Evolutionary conservation across 2,797 vertebrate species (phyloP), one percentile per base, ranked within the genome.

Genomic region (Lophotriccus pileatus): DNA sequence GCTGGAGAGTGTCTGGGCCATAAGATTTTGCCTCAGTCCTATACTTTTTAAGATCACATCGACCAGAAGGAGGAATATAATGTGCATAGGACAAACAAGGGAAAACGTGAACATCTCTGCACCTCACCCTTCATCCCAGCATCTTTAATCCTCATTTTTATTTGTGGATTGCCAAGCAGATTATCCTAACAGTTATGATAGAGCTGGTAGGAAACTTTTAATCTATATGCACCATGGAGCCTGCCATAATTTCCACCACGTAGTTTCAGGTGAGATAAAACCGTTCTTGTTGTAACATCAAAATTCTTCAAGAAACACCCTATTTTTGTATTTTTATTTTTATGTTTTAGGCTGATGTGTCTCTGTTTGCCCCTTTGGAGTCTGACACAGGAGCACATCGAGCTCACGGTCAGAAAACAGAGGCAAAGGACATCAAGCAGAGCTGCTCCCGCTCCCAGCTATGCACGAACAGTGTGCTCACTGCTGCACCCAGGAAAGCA

Each of bases 401-500:
- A 41, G 73, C 25, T 89, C 37, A n/a, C 1, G 1, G 44, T 49
- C 27, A 46, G 82, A 32, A 74, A 77, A 19, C 7, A 53, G 63
- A 77, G 41, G 72, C 64, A 64, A 67, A 74, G 0, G 7, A 47
- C 81, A 52, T 2, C 1, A 10, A 56, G 72, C 53, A 53, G 72
- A 24, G 44, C 39, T 43, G 41, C n/a, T 75, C 18, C 18, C 32
- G 27, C 52, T 80, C 30, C 85, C 1, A 0, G 17, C 0, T 2
- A 22, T 32, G 78, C 60, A 17, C n/a, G 32, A 25, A 43, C 1
- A 1, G 22, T 32, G 46, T 9, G 25, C 46, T 82, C 28, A 2
- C n/a, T 72, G 60, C 87, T 41, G 85, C 66, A 47, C 49, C 23
- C 20, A 59, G 83, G 39, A 55, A 77, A 91, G 69, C 91, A 67